phyloP scores from a whole-genome alignment of 1,140 invertebrate species.

The Planococcus citri region DNA sequence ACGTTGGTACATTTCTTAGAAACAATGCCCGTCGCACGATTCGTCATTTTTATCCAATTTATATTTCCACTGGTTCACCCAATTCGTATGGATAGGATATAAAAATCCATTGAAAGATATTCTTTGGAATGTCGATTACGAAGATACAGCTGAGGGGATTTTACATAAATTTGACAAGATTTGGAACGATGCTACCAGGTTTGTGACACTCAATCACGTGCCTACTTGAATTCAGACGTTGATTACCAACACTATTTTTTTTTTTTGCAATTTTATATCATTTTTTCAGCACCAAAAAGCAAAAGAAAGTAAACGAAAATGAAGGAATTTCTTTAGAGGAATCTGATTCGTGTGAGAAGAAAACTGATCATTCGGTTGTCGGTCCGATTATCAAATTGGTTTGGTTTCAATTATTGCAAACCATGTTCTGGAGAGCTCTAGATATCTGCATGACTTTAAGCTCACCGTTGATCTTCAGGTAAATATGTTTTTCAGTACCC shows the following conservation, averaged over 20 bases:
- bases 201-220: not conserved
- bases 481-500: no score
- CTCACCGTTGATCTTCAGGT: not conserved
- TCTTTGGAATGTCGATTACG: conserved; percentile 77
- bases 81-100: conserved; percentile 68
- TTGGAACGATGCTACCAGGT: conserved; percentile 50
- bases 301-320: not conserved
- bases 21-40: conserved; percentile 70
- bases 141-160: conserved; percentile 65
- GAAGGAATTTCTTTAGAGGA: no score
- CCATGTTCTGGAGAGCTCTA: not conserved
- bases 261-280: no score
- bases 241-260: no score
- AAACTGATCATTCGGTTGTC: not conserved
- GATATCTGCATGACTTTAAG: not conserved
- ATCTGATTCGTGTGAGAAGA: not conserved
- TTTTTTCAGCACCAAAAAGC: no score
- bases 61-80: conserved; percentile 85
- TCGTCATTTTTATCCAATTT: conserved; percentile 78
- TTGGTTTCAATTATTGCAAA: not conserved
- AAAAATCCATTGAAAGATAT: conserved; percentile 61
- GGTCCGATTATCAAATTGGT: not conserved
- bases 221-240: no score
- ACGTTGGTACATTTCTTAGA: conserved; percentile 39
- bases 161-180: conserved; percentile 74